Percentiles rank a stretch among this genome's conserved stretches.
phyloP scores from a whole-genome alignment of 2,113 vertebrate genomes.

The Pterocles burchelli region DNA sequence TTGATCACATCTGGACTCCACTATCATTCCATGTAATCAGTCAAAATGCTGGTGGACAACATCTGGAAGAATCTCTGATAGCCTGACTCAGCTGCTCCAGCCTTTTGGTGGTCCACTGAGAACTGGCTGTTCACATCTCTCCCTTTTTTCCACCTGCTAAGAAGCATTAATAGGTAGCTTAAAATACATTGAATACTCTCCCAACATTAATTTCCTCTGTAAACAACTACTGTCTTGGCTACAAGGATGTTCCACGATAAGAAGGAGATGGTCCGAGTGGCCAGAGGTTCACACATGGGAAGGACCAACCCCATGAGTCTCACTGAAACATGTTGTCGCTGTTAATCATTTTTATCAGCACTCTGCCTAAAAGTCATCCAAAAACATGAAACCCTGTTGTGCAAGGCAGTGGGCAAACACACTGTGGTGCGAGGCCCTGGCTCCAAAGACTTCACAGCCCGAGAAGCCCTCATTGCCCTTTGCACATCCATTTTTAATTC shows the following conservation, averaged over 20 bases:
- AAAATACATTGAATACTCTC: conserved; percentile 9
- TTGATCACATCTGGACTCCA: conserved; percentile 6
- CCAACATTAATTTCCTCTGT: neutral
- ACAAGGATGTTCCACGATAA: neutral
- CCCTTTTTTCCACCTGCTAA: conserved; percentile 29
- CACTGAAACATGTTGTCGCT: neutral
- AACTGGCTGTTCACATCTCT: neutral
- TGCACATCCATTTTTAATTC: neutral
- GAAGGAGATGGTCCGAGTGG: neutral
- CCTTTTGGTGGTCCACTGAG: neutral
- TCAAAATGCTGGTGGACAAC: conserved; percentile 40
- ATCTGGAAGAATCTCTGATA: neutral
- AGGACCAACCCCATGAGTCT: neutral
- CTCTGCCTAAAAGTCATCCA: neutral
- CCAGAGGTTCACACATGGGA: fast-evolving
- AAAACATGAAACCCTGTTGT: neutral
- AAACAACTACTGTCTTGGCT: neutral
- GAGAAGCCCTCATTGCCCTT: fast-evolving
- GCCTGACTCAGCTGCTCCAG: neutral
- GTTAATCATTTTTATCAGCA: neutral
- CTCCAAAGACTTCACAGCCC: neutral
- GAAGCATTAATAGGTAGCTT: conserved; percentile 13
- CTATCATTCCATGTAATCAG: neutral
- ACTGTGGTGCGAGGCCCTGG: neutral
- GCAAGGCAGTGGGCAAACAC: neutral